Percentiles rank a stretch among this genome's conserved stretches.
Conservation (phyloP, 1,140 invertebrate species). For the Galendromus occidentalis region DNA sequence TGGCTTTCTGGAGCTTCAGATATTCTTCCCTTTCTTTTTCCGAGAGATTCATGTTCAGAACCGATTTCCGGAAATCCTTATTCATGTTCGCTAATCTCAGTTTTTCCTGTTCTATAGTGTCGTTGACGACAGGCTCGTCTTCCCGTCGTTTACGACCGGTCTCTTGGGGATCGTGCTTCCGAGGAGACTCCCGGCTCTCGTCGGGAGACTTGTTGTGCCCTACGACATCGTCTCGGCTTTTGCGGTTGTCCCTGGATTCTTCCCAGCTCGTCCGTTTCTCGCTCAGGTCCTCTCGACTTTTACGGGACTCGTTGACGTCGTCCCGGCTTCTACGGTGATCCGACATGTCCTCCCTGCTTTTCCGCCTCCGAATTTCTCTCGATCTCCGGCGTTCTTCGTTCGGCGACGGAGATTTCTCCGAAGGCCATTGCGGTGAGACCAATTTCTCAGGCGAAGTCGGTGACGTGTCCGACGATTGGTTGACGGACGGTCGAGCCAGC, state of each 20-base stretch:
- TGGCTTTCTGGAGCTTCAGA: not conserved
- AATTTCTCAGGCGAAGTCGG: not conserved
- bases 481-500: not conserved
- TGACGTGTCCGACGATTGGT: not conserved
- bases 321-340: not conserved
- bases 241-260: no score
- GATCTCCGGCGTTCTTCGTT: not conserved
- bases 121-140: not conserved
- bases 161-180: no score
- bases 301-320: not conserved
- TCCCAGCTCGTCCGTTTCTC: no score
- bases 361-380: not conserved
- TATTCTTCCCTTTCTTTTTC: slow-evolving; percentile 1
- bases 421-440: not conserved
- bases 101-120: slow-evolving; percentile 1
- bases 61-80: not conserved
- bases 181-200: no score
- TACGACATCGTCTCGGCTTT: not conserved
- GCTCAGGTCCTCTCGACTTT: not conserved
- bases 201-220: no score
- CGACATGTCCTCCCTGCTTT: not conserved
- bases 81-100: not conserved
- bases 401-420: not conserved
- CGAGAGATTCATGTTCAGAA: not conserved
- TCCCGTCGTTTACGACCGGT: no score